phyloP scores from a whole-genome alignment of 2,888 invertebrate species.

The Dorcus hopei region DNA sequence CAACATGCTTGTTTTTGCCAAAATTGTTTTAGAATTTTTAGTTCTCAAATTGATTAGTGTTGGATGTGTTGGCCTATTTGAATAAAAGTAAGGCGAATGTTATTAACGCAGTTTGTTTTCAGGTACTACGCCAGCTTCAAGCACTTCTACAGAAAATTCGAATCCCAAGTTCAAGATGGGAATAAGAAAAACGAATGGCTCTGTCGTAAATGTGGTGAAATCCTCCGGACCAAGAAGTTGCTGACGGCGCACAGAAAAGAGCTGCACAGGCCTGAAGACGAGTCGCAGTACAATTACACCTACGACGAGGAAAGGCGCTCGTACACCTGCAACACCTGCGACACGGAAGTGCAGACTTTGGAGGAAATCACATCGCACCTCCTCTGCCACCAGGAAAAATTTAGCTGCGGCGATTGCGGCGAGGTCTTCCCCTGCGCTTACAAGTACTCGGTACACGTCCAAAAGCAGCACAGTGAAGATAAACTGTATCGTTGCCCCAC shows the following conservation, averaged over 20 bases:
- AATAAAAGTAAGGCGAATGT: no score
- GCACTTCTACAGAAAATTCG: no score
- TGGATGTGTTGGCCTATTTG: no score
- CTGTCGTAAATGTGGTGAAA: neutral
- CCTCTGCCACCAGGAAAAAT: slow-evolving; percentile 22
- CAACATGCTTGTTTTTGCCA: no score
- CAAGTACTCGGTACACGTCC: slow-evolving; percentile 40
- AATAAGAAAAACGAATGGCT: neutral
- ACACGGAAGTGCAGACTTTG: slow-evolving; percentile 14
- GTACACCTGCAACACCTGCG: slow-evolving; percentile 29
- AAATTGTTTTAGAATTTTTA: no score
- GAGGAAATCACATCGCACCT: slow-evolving; percentile 26
- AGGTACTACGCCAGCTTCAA: no score
- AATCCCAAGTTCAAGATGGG: no score
- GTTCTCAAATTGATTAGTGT: no score
- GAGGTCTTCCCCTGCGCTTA: slow-evolving; percentile 41
- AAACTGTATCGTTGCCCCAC: slow-evolving; percentile 38
- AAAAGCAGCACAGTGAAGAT: slow-evolving; percentile 30
- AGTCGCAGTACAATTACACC: slow-evolving; percentile 21
- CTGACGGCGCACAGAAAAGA: slow-evolving; percentile 49
- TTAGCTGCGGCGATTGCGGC: slow-evolving; percentile 13
- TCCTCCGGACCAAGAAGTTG: neutral
- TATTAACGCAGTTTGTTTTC: no score
- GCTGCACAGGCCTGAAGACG: slow-evolving; percentile 35
- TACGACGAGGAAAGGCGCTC: slow-evolving; percentile 30